phyloP scores from a whole-genome alignment of 2,888 invertebrate species.

The Nemotelus pantherinus region DNA sequence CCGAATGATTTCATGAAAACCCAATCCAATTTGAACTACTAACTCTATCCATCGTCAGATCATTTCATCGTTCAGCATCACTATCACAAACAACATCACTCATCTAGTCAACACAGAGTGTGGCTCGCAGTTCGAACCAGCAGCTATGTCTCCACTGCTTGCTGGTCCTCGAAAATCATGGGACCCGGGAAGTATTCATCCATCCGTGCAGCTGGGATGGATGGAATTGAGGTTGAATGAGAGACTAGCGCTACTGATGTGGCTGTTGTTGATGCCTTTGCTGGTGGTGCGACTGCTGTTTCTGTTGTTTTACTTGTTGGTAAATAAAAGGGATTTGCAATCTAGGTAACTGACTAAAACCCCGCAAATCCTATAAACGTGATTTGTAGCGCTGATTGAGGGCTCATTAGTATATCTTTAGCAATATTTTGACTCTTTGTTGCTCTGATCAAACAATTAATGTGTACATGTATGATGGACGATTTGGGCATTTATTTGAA shows the following conservation, averaged over 20 bases:
- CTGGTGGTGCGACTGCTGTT: neutral
- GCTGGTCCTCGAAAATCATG: too few species aligned
- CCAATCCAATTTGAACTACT: neutral
- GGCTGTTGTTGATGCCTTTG: too few species aligned
- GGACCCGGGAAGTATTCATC: neutral
- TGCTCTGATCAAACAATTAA: neutral
- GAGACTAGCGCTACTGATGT: too few species aligned
- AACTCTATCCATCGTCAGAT: too few species aligned
- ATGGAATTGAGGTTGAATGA: neutral
- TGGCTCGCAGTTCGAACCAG: neutral
- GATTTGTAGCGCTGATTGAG: constrained; percentile 54
- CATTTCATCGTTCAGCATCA: too few species aligned
- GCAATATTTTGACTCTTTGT: constrained; percentile 21
- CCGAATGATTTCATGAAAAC: constrained; percentile 1
- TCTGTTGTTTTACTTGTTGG: constrained; percentile 15
- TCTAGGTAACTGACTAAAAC: constrained; percentile 48
- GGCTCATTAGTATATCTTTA: constrained; percentile 52
- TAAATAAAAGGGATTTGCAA: constrained; percentile 41
- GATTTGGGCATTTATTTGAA: too few species aligned
- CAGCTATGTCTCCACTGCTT: neutral
- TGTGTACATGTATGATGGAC: neutral
- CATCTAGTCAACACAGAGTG: too few species aligned
- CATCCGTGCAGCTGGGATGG: neutral
- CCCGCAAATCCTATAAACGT: constrained; percentile 55
- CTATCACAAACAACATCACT: too few species aligned